Conservation (phyloP, 2,113 vertebrate species). For the Rhadina sibilatrix region DNA sequence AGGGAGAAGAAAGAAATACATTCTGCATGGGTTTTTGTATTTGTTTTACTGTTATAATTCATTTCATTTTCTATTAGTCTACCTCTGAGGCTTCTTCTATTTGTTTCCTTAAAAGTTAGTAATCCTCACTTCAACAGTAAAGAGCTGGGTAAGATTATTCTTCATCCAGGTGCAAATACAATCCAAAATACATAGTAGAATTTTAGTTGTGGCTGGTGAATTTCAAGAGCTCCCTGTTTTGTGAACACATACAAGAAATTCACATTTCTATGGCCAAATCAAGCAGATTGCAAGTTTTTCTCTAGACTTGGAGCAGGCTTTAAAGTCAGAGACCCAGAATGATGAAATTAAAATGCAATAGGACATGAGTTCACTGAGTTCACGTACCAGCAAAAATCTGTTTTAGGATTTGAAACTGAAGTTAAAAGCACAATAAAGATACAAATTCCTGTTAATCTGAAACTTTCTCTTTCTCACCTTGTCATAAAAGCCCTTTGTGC, state of each 20-base stretch:
- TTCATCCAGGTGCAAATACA: not conserved
- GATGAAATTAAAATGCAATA: conserved; percentile 43
- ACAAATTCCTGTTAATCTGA: conserved; percentile 63
- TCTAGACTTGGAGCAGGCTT: not conserved
- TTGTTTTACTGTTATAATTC: not conserved
- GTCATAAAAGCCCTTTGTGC: conserved; percentile 65
- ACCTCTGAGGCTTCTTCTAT: not conserved
- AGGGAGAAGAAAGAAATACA: not conserved
- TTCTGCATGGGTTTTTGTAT: not conserved
- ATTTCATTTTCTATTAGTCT: not conserved
- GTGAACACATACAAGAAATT: not conserved
- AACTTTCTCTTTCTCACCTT: conserved; percentile 65
- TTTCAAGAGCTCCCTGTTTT: not conserved
- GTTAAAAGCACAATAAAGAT: conserved; percentile 67
- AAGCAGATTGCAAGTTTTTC: not conserved
- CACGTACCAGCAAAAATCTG: conserved; percentile 34
- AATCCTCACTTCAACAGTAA: not conserved
- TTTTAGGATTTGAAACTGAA: conserved; percentile 48
- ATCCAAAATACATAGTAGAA: not conserved
- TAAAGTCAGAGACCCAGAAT: conserved; percentile 14
- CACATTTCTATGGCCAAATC: not conserved
- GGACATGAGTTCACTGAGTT: conserved; percentile 52
- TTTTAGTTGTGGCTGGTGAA: not conserved
- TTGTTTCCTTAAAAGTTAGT: not conserved
- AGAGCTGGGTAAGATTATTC: not conserved